Evolutionary conservation across 30 jellyfish, hydroid and myxozoan genomes (phyloP).

Genomic region (Haliclystus octoradiatus): DNA sequence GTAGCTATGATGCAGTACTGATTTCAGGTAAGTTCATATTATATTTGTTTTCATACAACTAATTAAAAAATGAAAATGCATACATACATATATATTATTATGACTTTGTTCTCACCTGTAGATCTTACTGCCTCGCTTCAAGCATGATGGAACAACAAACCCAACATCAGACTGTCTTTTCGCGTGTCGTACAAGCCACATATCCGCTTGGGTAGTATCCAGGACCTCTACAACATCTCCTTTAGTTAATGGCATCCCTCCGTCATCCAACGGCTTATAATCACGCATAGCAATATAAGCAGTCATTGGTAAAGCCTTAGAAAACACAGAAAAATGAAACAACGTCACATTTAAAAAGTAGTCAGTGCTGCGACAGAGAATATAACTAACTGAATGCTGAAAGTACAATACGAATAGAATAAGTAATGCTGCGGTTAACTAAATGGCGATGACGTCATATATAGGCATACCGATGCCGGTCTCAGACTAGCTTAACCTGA

Average conservation of each 20-base stretch:
- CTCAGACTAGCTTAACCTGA: no score
- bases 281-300: constrained; percentile 68
- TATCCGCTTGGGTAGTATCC: constrained; percentile 72
- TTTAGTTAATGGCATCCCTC: constrained; percentile 42
- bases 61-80: background rate
- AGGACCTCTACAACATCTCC: constrained; percentile 82
- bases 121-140: constrained; percentile 5
- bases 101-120: background rate
- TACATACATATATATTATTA: background rate
- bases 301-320: constrained; percentile 46
- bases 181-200: constrained; percentile 82
- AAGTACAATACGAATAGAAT: no score
- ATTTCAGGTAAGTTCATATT: no score
- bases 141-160: constrained; percentile 57
- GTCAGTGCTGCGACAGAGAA: no score
- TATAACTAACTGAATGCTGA: no score
- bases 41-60: background rate
- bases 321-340: background rate
- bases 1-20: background rate
- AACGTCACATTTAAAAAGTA: no score
- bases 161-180: constrained; percentile 66
- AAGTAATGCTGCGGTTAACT: no score
- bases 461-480: no score
- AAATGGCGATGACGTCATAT: no score
- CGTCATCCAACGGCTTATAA: constrained; percentile 36